Conservation (phyloP, 2,113 vertebrate species). For the Barbus barbus region DNA sequence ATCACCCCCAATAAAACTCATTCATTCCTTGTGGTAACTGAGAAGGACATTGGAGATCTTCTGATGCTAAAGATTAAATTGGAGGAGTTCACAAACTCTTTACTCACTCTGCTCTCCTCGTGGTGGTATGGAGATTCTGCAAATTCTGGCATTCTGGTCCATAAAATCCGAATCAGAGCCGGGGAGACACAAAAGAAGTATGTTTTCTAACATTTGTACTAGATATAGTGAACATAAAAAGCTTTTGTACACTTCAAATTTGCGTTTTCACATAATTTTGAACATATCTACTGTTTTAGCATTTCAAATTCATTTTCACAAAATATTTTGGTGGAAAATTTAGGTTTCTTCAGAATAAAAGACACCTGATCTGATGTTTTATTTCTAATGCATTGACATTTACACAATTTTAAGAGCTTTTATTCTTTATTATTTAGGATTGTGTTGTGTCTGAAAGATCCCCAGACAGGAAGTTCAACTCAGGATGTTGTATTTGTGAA, state of each 20-base stretch:
- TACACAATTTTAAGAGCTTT: neutral
- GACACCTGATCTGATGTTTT: neutral
- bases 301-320: neutral
- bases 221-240: neutral
- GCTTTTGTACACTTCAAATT: neutral
- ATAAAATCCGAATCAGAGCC: slow-evolving; percentile 72
- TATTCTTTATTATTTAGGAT: slow-evolving; percentile 54
- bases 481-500: slow-evolving; percentile 72
- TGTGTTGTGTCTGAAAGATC: slow-evolving; percentile 72
- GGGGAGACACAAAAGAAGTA: slow-evolving; percentile 79
- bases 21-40: slow-evolving; percentile 76
- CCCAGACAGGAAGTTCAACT: slow-evolving; percentile 42
- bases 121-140: slow-evolving; percentile 70
- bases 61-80: slow-evolving; percentile 75
- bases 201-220: slow-evolving; percentile 19
- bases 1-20: slow-evolving; percentile 69
- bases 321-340: neutral
- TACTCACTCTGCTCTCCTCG: slow-evolving; percentile 67
- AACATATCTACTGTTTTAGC: neutral
- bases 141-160: slow-evolving; percentile 60
- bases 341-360: neutral
- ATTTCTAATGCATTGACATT: neutral
- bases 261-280: neutral
- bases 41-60: slow-evolving; percentile 76
- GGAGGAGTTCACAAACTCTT: slow-evolving; percentile 67